phyloP scores from a whole-genome alignment of 2,888 invertebrate species.

The Eilema caniola region DNA sequence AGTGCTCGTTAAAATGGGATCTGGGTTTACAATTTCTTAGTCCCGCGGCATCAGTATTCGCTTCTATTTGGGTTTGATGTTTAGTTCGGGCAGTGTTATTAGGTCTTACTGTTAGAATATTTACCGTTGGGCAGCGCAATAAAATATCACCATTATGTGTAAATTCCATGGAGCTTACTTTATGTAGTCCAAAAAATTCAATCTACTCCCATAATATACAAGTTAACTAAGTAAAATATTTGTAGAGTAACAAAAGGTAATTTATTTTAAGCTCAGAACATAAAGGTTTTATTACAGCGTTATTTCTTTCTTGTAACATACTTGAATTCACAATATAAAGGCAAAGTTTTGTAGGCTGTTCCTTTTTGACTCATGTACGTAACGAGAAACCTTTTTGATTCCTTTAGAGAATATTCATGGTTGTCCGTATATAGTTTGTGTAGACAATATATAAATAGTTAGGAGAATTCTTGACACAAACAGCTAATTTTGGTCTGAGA shows the following conservation, averaged over 20 bases:
- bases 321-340: slow-evolving; percentile 6
- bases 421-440: background rate
- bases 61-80: too few species aligned
- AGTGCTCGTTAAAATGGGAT: too few species aligned
- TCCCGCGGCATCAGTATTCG: too few species aligned
- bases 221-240: slow-evolving; percentile 30
- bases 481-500: background rate
- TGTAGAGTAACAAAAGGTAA: slow-evolving; percentile 26
- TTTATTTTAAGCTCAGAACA: slow-evolving; percentile 30
- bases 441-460: too few species aligned
- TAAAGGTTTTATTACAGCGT: slow-evolving; percentile 10
- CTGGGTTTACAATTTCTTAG: too few species aligned
- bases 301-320: slow-evolving; percentile 9
- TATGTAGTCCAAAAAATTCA: background rate
- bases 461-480: background rate
- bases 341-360: slow-evolving; percentile 6
- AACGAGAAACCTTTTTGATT: slow-evolving; percentile 1
- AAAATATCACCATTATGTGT: too few species aligned
- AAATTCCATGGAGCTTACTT: too few species aligned
- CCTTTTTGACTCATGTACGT: slow-evolving; percentile 3
- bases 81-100: background rate
- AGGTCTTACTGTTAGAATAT: too few species aligned
- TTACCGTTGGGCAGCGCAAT: background rate
- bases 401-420: slow-evolving; percentile 7
- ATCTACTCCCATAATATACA: background rate